phyloP scores from a whole-genome alignment of 2,888 invertebrate genomes.

The Crepidodera aurea region DNA sequence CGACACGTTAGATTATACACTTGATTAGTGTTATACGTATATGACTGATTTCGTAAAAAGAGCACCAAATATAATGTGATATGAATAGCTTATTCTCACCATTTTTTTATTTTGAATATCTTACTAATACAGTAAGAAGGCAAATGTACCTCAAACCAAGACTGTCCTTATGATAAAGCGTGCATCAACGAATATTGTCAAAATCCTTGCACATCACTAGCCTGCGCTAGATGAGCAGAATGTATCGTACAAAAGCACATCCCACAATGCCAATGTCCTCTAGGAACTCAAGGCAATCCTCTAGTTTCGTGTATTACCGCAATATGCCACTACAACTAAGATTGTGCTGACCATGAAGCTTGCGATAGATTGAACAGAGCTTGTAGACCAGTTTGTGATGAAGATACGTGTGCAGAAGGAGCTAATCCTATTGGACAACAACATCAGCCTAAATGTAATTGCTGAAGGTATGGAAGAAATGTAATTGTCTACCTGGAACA shows the following conservation, averaged over 20 bases:
- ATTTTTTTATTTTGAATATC: no score
- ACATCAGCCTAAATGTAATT: conserved; percentile 83
- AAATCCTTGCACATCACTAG: conserved; percentile 74
- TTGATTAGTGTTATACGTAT: no score
- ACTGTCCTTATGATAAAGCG: conserved; percentile 85
- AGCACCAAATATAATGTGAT: no score
- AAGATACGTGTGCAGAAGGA: conserved; percentile 80
- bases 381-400: conserved; percentile 83
- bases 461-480: no score
- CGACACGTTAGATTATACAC: no score
- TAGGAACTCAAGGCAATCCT: conserved; percentile 86
- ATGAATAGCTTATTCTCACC: no score
- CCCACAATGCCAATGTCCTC: conserved; percentile 83
- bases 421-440: conserved; percentile 78
- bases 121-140: no score
- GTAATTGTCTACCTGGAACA: conserved; percentile 77
- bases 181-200: conserved; percentile 83
- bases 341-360: conserved; percentile 84
- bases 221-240: conserved; percentile 81
- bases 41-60: no score
- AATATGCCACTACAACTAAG: conserved; percentile 87
- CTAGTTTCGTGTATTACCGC: conserved; percentile 82
- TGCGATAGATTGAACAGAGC: conserved; percentile 85
- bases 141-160: conserved; percentile 79
- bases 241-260: conserved; percentile 79